These are phyloP conservation scores for Ephydatia muelleri DNA, from an alignment of 37 sponge, comb jelly and placozoan species.

Conservation along the genomic window DNA sequence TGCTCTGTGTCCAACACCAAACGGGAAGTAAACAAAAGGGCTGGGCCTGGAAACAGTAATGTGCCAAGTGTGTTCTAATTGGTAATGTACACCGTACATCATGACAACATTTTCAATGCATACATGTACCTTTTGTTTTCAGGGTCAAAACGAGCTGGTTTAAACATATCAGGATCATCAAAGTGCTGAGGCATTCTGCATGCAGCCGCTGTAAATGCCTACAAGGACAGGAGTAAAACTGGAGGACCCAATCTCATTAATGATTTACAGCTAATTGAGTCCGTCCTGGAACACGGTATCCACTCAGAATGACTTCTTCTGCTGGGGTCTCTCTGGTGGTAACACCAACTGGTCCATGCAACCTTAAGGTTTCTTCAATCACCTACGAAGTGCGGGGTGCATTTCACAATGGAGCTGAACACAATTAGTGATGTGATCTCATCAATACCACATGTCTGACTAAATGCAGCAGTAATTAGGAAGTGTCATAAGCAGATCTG, in stretches of 20 bases:
- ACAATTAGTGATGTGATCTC: no score
- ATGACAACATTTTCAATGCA: no score
- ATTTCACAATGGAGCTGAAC: no score
- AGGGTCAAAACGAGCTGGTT: slow-evolving; percentile 11
- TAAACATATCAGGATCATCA: not conserved
- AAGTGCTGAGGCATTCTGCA: not conserved
- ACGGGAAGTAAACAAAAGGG: slow-evolving; percentile 9
- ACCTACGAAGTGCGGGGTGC: no score
- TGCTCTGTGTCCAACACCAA: slow-evolving; percentile 22
- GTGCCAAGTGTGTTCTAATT: no score
- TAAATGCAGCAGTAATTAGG: no score
- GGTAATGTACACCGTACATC: no score
- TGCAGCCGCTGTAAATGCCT: no score
- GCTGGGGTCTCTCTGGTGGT: not conserved
- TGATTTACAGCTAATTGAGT: not conserved
- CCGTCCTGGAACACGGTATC: not conserved
- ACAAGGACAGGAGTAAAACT: no score
- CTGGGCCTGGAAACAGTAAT: slow-evolving; percentile 13
- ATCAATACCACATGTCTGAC: no score
- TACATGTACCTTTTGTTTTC: slow-evolving; percentile 6
- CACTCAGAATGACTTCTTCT: not conserved
- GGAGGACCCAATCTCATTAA: not conserved
- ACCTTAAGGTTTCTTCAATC: no score
- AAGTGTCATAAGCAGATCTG: no score
- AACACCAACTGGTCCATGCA: not conserved